phyloP scores from a whole-genome alignment of 92 coral and sea anemone genomes.

The Hydrozoanthus gracilis region DNA sequence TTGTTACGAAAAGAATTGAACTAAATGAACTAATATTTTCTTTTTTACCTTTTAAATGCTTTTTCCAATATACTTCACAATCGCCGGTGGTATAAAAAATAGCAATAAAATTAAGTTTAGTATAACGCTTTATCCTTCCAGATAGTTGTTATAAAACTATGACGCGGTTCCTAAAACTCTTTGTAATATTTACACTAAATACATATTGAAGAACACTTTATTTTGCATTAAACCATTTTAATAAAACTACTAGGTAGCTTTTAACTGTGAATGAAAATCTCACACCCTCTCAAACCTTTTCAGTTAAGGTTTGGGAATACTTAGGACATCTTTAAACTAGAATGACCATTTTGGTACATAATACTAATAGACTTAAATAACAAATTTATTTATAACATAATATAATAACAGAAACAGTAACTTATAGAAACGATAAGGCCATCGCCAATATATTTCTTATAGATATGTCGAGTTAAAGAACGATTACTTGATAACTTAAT shows the following conservation, averaged over 20 bases:
- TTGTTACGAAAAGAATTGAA: background rate
- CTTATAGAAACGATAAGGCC: background rate
- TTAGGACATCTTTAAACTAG: background rate
- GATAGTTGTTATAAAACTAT: background rate
- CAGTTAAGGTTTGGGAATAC: background rate
- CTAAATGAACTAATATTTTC: background rate
- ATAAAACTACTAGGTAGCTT: background rate
- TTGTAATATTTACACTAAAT: background rate
- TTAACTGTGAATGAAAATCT: background rate
- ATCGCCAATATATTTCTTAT: background rate
- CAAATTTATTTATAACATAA: background rate
- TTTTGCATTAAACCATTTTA: background rate
- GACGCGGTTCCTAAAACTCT: background rate
- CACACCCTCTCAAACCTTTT: background rate
- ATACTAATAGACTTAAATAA: background rate
- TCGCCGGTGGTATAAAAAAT: background rate
- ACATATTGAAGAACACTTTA: background rate
- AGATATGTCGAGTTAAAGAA: background rate
- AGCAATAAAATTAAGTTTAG: background rate
- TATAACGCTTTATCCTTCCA: background rate
- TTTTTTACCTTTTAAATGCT: background rate
- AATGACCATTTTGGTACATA: background rate
- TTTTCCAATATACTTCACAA: background rate
- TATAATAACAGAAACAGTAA: background rate
- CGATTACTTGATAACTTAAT: no score